phyloP scores from a whole-genome alignment of 2,113 vertebrate genomes.

The Leucopsar rothschildi region DNA sequence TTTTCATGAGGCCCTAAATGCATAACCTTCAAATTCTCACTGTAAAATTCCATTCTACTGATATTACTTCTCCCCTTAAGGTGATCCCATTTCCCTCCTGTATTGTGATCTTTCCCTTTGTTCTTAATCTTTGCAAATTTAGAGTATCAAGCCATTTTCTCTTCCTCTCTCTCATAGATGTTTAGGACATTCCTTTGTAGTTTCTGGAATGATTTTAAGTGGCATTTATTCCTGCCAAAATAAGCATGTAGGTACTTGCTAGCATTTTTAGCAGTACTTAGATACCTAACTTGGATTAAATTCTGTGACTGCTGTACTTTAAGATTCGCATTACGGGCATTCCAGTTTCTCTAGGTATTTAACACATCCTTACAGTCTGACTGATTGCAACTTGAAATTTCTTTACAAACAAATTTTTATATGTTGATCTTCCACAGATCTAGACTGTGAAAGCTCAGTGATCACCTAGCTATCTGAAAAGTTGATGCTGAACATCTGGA shows the following conservation, averaged over 20 bases:
- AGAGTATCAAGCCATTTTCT: not conserved
- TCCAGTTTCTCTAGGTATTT: not conserved
- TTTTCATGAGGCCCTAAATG: not conserved
- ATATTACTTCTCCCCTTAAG: not conserved
- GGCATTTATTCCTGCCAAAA: not conserved
- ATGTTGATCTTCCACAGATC: not conserved
- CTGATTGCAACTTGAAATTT: not conserved
- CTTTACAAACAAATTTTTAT: not conserved
- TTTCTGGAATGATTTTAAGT: not conserved
- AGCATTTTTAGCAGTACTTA: not conserved
- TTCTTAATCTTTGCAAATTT: not conserved
- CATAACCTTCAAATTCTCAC: not conserved
- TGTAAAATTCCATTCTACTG: not conserved
- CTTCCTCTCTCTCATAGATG: not conserved
- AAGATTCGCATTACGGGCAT: not conserved
- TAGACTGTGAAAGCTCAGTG: not conserved
- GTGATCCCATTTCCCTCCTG: not conserved
- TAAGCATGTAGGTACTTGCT: not conserved
- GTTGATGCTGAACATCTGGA: not conserved
- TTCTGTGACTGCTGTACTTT: not conserved
- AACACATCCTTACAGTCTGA: not conserved
- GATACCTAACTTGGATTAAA: not conserved
- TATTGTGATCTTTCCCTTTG: not conserved
- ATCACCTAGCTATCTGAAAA: not conserved
- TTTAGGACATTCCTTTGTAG: not conserved